A percentile compares a stretch with the other conserved stretches of the same genome.
phyloP scores from a whole-genome alignment of 2,113 vertebrate species.

The Hemibagrus wyckioides region DNA sequence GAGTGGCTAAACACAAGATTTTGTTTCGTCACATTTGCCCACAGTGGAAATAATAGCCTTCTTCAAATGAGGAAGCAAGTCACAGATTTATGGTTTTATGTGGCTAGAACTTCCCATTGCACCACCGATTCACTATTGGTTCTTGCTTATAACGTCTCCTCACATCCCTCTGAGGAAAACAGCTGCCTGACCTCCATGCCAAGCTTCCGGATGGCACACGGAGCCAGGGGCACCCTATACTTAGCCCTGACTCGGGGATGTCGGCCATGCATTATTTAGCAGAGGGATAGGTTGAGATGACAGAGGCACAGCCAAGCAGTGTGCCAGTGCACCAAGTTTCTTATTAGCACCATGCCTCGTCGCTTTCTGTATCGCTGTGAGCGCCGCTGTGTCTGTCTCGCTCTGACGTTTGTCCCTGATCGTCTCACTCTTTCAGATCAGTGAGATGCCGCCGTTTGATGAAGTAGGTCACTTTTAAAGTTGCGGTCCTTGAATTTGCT shows the following conservation, averaged over 20 bases:
- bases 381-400: neutral
- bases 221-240: conserved; percentile 30
- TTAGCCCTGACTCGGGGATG: conserved; percentile 30
- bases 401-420: conserved; percentile 6
- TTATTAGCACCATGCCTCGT: conserved; percentile 9
- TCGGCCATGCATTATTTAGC: conserved; percentile 27
- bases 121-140: conserved; percentile 28
- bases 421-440: neutral
- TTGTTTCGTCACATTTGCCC: neutral
- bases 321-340: conserved; percentile 8
- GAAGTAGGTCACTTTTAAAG: conserved; percentile 60
- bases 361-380: neutral
- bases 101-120: neutral
- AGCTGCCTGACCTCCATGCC: conserved; percentile 23
- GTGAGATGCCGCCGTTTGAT: conserved; percentile 50
- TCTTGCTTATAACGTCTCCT: conserved; percentile 32
- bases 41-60: neutral
- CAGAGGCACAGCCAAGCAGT: conserved; percentile 5
- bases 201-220: conserved; percentile 26
- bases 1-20: neutral
- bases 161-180: conserved; percentile 27
- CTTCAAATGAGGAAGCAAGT: neutral
- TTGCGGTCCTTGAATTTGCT: conserved; percentile 58
- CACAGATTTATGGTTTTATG: neutral
- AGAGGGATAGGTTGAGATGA: neutral